phyloP scores from a whole-genome alignment of 2,888 invertebrate species.

The Ichneumoninae sp. region DNA sequence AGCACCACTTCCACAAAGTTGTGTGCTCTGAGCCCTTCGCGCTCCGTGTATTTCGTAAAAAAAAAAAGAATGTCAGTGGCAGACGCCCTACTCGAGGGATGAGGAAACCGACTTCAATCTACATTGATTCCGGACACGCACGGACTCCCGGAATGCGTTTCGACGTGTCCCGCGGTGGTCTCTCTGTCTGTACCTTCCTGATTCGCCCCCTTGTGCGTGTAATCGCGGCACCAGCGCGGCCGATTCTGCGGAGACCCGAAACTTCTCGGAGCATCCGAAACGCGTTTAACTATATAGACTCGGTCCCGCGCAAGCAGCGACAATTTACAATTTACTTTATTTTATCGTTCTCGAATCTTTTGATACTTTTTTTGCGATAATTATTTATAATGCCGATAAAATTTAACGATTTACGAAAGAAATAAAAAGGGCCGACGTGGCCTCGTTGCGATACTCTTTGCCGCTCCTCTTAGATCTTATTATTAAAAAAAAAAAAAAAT shows the following conservation, averaged over 20 bases:
- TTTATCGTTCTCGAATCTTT: not conserved
- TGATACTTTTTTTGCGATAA: not conserved
- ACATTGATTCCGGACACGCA: slow-evolving; percentile 60
- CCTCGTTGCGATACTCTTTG: not conserved
- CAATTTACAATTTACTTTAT: not conserved
- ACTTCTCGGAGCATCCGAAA: slow-evolving; percentile 47
- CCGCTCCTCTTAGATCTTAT: too few species aligned
- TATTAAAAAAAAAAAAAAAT: too few species aligned
- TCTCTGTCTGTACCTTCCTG: not conserved
- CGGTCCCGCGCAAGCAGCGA: slow-evolving; percentile 5
- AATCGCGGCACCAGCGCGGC: not conserved
- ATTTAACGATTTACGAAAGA: not conserved
- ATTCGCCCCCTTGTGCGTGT: not conserved
- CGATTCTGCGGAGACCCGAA: not conserved
- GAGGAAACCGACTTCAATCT: slow-evolving; percentile 48
- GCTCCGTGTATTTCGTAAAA: slow-evolving; percentile 33
- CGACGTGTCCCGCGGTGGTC: slow-evolving; percentile 31
- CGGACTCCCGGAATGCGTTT: slow-evolving; percentile 52
- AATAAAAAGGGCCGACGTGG: not conserved
- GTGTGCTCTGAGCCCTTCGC: slow-evolving; percentile 11
- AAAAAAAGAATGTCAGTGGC: slow-evolving; percentile 16
- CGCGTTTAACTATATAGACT: slow-evolving; percentile 48
- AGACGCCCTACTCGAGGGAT: slow-evolving; percentile 24
- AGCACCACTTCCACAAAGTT: slow-evolving; percentile 38
- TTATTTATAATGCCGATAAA: not conserved